Conservation (phyloP, 2,888 invertebrate species). For the Chrysolina americana region DNA sequence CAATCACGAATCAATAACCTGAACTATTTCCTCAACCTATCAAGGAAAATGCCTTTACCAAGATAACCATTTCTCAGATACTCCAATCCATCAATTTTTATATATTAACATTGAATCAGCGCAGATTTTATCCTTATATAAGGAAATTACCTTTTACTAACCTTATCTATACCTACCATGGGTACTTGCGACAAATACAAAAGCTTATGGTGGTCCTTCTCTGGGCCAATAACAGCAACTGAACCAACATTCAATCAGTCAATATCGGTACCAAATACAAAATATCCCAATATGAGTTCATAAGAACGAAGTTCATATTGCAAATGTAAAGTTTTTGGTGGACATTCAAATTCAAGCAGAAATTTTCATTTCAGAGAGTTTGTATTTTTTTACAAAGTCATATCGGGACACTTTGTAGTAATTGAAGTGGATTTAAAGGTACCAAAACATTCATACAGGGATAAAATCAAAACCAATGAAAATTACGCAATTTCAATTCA, state of each 20-base stretch:
- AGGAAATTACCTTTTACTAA: slow-evolving; percentile 54
- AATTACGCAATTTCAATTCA: slow-evolving; percentile 20
- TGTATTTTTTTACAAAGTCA: neutral
- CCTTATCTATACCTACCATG: slow-evolving; percentile 71
- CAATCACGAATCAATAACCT: no score
- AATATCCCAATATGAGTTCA: slow-evolving; percentile 8
- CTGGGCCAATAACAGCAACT: slow-evolving; percentile 74
- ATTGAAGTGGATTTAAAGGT: slow-evolving; percentile 1
- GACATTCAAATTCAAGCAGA: no score
- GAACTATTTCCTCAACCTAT: no score
- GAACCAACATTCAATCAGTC: slow-evolving; percentile 39
- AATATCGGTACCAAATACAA: slow-evolving; percentile 11
- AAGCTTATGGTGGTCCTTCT: slow-evolving; percentile 74
- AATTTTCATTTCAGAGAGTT: neutral
- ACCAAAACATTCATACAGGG: slow-evolving; percentile 35
- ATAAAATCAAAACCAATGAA: slow-evolving; percentile 30
- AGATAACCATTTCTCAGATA: neutral
- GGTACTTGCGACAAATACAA: slow-evolving; percentile 74
- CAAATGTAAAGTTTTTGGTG: neutral
- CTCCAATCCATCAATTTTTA: neutral
- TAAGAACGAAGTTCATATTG: neutral
- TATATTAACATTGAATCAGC: neutral
- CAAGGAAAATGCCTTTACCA: no score
- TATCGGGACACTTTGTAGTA: neutral
- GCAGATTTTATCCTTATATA: neutral